A percentile compares a stretch with the other conserved stretches of the same genome.
Conservation (phyloP, 2,797 vertebrate genomes). For the Tragelaphus eurycerus region DNA sequence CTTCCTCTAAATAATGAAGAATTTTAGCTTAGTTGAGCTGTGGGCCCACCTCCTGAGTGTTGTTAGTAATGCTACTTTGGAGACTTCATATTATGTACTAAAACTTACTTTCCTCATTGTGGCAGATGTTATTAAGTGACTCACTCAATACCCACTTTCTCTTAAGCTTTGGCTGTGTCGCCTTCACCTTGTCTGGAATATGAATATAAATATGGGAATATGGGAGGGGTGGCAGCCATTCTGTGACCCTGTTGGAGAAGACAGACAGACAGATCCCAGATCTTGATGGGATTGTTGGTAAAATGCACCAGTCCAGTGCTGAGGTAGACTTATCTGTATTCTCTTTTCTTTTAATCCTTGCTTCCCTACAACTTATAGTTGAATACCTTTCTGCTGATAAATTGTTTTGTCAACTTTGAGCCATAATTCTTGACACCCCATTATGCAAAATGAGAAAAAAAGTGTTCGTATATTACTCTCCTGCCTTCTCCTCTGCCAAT, state of each 20-base stretch:
- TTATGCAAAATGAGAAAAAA: neutral
- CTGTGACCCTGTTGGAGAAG: neutral
- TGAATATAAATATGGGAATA: neutral
- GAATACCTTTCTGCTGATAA: neutral
- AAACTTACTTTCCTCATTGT: neutral
- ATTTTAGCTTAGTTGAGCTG: neutral
- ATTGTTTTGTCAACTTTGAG: neutral
- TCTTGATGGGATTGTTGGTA: neutral
- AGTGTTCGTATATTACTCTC: neutral
- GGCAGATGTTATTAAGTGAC: neutral
- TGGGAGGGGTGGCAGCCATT: neutral
- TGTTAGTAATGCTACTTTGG: neutral
- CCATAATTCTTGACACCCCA: constrained; percentile 18
- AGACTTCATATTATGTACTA: neutral
- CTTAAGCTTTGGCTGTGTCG: neutral
- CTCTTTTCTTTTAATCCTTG: neutral
- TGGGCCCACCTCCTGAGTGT: neutral
- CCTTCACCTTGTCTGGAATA: neutral
- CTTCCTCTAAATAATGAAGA: neutral
- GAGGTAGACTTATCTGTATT: neutral
- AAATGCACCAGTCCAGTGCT: neutral
- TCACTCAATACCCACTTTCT: neutral
- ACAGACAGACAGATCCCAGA: neutral
- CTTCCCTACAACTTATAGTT: neutral
- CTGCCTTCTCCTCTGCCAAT: neutral